Percentiles rank a stretch among this genome's conserved stretches.
Evolutionary conservation across 2,113 vertebrate genomes (phyloP).

Genomic region (Nycticorax nycticorax): DNA sequence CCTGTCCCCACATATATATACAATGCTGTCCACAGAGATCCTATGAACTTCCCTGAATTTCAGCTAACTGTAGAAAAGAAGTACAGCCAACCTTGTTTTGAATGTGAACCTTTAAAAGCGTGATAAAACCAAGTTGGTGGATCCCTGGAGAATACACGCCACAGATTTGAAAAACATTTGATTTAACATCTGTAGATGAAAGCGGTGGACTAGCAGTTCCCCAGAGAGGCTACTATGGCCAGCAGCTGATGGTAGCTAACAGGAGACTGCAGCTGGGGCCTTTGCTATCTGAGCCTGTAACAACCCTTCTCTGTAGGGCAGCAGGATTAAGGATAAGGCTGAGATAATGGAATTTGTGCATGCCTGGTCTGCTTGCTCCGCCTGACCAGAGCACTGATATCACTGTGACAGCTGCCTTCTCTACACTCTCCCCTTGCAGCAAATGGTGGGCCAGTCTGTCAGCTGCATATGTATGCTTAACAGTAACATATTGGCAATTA

Average conservation of each 20-base stretch:
- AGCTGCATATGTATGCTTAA: slow-evolving; percentile 30
- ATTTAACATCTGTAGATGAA: slow-evolving; percentile 70
- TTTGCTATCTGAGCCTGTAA: slow-evolving; percentile 7
- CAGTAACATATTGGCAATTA: slow-evolving; percentile 68
- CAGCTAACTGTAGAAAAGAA: background rate
- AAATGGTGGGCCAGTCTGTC: slow-evolving; percentile 58
- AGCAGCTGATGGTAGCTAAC: slow-evolving; percentile 56
- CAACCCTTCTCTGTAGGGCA: slow-evolving; percentile 46
- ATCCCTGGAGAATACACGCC: background rate
- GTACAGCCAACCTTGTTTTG: background rate
- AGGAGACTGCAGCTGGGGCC: slow-evolving; percentile 64
- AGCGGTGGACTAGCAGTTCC: slow-evolving; percentile 32
- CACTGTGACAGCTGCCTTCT: slow-evolving; percentile 63
- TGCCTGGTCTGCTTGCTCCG: slow-evolving; percentile 37
- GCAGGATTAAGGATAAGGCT: slow-evolving; percentile 65
- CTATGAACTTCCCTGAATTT: background rate
- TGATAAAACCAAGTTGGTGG: background rate
- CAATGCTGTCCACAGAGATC: background rate
- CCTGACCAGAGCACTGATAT: slow-evolving; percentile 59
- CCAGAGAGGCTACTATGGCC: slow-evolving; percentile 33
- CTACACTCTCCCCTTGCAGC: slow-evolving; percentile 8
- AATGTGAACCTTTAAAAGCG: background rate
- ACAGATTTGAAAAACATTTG: slow-evolving; percentile 31
- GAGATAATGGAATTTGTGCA: slow-evolving; percentile 70
- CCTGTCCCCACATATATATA: background rate